Percentiles rank a stretch among this genome's conserved stretches.
Evolutionary conservation across 2,797 vertebrate genomes (phyloP).

Genomic region (Esox masquinongy): DNA sequence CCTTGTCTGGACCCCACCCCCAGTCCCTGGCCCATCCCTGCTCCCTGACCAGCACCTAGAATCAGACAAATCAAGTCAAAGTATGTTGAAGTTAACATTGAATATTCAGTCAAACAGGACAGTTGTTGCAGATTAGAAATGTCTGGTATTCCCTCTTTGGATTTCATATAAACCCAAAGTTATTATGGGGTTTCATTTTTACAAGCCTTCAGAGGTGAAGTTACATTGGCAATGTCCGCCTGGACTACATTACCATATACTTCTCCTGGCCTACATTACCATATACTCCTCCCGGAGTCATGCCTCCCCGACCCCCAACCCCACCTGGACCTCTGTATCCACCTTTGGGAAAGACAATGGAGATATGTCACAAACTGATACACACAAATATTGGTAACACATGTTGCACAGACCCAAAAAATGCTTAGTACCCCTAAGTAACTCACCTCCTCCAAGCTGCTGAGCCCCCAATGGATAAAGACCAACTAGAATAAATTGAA

Average conservation of each 20-base stretch:
- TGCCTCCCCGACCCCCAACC: slow-evolving; percentile 54
- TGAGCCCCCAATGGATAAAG: slow-evolving; percentile 57
- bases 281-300: slow-evolving; percentile 61
- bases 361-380: slow-evolving; percentile 7
- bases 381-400: not conserved
- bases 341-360: slow-evolving; percentile 34
- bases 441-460: slow-evolving; percentile 60
- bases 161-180: too few species aligned
- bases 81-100: not conserved
- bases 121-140: too few species aligned
- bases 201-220: not conserved
- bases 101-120: too few species aligned
- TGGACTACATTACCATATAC: slow-evolving; percentile 42
- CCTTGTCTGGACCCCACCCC: slow-evolving; percentile 48
- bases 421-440: not conserved
- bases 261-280: slow-evolving; percentile 50
- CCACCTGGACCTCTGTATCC: slow-evolving; percentile 63
- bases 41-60: slow-evolving; percentile 57
- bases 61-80: not conserved
- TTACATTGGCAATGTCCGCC: not conserved
- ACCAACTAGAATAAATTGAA: slow-evolving; percentile 52
- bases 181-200: too few species aligned
- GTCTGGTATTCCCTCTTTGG: too few species aligned
- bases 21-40: slow-evolving; percentile 50
- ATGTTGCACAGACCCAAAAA: slow-evolving; percentile 7